Evolutionary conservation across 1,140 invertebrate species (phyloP), one percentile per base, ranked within the genome.

Genomic region (Anoplophora glabripennis): DNA sequence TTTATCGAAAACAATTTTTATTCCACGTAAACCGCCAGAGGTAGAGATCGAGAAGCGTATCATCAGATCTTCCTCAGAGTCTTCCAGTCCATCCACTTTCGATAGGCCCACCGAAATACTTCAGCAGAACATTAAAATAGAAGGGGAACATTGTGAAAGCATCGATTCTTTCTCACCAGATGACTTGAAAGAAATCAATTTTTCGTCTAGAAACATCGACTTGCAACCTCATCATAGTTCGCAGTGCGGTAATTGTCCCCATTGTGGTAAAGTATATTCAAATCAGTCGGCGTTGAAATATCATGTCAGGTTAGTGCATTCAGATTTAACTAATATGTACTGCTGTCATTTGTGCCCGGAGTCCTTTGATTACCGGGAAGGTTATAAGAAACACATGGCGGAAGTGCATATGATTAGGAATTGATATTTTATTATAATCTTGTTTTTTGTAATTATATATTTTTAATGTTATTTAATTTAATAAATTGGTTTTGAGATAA

Each of bases 231-330:
- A 83, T 67, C 65, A 80, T 35, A 80, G 80, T 35, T 80, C 81
- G 4, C 82, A 82, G 12, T 83, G 81, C 64, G 82, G 82, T 0
- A 82, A 82, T 63, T 86, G 85, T 70, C 85, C 85, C 8, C 85
- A 86, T 71, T 86, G 84, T 63, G 83, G 83, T 48, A 80, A 84
- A 67, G 59, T 69, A 7, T 75, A 75, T 51, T 74, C 74, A 3
- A 86, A 86, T 71, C 84, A 85, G 69, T 86, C 84, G 11, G 83
- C 85, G 21, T 73, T 86, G 35, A 86, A 86, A 70, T 86, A 86
- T 71, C 85, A 86, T 67, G 85, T 86, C 34, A 79, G 84, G 55
- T 76, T 86, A 66, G 83, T 86, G 75, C 85, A 86, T 73, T 85
- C 83, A 15, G 84, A 85, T 72, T 71, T 85, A 60, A 82, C 81